These are phyloP conservation scores for Acanthosoma haemorrhoidale DNA, from an alignment of 2,888 invertebrate genomes.

Conservation along the genomic window DNA sequence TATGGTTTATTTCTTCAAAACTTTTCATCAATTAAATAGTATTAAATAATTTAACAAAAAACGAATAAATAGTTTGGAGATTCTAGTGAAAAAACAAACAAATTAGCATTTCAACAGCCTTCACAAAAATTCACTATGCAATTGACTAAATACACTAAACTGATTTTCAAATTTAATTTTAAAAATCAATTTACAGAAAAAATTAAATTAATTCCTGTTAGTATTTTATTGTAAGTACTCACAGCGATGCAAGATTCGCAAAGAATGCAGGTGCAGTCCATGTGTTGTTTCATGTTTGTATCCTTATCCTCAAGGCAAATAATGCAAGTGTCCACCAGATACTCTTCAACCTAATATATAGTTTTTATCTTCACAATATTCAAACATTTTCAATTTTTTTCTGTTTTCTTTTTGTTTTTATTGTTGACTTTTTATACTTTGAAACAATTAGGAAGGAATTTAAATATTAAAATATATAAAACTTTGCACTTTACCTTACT, in stretches of 20 bases:
- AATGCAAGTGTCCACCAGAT: constrained; percentile 47
- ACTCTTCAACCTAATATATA: constrained; percentile 43
- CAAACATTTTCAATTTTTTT: constrained; percentile 21
- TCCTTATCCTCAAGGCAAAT: constrained; percentile 59
- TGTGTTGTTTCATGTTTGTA: constrained; percentile 53
- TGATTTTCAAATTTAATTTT: background rate
- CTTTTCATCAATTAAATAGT: too few relatives aligned
- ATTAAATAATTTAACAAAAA: too few relatives aligned
- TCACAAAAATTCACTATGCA: too few relatives aligned
- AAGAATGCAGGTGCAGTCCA: constrained; percentile 53
- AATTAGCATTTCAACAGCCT: too few relatives aligned
- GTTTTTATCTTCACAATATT: constrained; percentile 28
- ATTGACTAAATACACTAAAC: background rate
- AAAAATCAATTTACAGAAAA: background rate
- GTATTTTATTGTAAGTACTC: constrained; percentile 39
- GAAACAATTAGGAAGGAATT: background rate
- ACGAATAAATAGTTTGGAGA: too few relatives aligned
- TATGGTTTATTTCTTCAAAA: too few relatives aligned
- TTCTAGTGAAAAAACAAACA: too few relatives aligned
- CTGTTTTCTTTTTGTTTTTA: background rate
- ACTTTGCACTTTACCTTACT: constrained; percentile 33
- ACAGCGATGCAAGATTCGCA: constrained; percentile 57
- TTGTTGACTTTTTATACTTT: background rate
- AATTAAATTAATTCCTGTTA: constrained; percentile 7
- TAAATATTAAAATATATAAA: constrained; percentile 14